A percentile compares a stretch with the other conserved stretches of the same genome.
Evolutionary conservation across 1,140 invertebrate species (phyloP).

Genomic region (Drosophila nasuta): DNA sequence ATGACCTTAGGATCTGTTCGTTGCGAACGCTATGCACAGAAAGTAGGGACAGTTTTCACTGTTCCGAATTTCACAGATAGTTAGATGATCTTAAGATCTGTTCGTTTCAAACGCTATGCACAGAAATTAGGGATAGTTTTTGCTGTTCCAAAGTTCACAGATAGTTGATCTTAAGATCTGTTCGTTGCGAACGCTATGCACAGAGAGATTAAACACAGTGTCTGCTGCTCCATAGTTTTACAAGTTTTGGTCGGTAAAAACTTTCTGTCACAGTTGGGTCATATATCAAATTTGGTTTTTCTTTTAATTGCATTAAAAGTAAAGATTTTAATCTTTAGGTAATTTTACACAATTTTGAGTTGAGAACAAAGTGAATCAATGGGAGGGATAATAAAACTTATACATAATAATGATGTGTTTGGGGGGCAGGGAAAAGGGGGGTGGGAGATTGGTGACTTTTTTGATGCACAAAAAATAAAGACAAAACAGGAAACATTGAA

Average conservation of each 20-base stretch:
- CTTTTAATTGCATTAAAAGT: slow-evolving; percentile 64
- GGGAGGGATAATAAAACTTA: slow-evolving; percentile 6
- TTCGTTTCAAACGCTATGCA: slow-evolving; percentile 31
- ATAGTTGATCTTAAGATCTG: slow-evolving; percentile 32
- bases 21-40: slow-evolving; percentile 26
- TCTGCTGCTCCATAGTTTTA: slow-evolving; percentile 32
- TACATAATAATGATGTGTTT: background rate
- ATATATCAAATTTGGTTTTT: slow-evolving; percentile 44
- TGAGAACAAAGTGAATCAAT: background rate
- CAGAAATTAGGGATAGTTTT: slow-evolving; percentile 24
- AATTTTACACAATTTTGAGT: slow-evolving; percentile 40
- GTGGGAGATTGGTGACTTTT: slow-evolving; percentile 62
- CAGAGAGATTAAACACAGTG: slow-evolving; percentile 44
- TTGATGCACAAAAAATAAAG: slow-evolving; percentile 71
- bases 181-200: slow-evolving; percentile 23
- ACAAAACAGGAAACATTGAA: slow-evolving; percentile 82
- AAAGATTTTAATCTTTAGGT: slow-evolving; percentile 40
- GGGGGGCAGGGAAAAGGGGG: background rate
- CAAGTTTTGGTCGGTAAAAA: slow-evolving; percentile 31
- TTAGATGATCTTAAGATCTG: slow-evolving; percentile 36
- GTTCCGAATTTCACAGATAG: no score
- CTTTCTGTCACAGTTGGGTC: slow-evolving; percentile 47
- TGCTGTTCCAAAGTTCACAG: background rate
- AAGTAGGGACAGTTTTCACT: slow-evolving; percentile 35
- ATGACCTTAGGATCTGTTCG: slow-evolving; percentile 38